phyloP scores from a whole-genome alignment of 2,888 invertebrate genomes.

The Quadriops clusia region DNA sequence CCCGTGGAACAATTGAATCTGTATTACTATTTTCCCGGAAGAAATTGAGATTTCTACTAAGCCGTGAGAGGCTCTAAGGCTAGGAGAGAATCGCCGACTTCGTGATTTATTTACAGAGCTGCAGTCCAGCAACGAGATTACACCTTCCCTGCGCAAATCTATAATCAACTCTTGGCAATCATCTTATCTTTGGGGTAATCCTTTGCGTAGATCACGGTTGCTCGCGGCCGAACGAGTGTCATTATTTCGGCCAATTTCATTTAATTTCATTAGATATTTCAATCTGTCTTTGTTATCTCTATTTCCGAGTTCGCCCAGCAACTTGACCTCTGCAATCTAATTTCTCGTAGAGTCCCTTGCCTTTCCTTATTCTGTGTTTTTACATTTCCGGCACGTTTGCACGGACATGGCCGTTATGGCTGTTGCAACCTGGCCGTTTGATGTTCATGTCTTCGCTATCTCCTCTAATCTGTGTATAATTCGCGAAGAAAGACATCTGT shows the following conservation, averaged over 20 bases:
- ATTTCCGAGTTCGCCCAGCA: constrained; percentile 12
- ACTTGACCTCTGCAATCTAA: constrained; percentile 22
- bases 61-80: no score
- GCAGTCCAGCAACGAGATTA: constrained; percentile 18
- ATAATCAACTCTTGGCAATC: constrained; percentile 19
- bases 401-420: constrained; percentile 13
- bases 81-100: no score
- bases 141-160: constrained; percentile 17
- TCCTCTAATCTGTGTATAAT: no score
- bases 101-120: constrained; percentile 18
- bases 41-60: no score
- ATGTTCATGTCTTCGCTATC: constrained; percentile 23
- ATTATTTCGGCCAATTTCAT: constrained; percentile 31
- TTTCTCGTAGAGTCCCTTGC: constrained; percentile 20
- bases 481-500: no score
- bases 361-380: constrained; percentile 20
- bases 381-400: constrained; percentile 20
- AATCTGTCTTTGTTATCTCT: constrained; percentile 27
- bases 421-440: constrained; percentile 18
- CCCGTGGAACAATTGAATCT: no score
- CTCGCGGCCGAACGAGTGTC: constrained; percentile 18
- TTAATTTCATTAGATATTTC: constrained; percentile 33
- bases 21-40: no score
- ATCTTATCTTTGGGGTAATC: constrained; percentile 18
- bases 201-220: constrained; percentile 20